Evolutionary conservation across 2,888 invertebrate species (phyloP), one percentile per base, ranked within the genome.

Genomic region (Arctia plantaginis): DNA sequence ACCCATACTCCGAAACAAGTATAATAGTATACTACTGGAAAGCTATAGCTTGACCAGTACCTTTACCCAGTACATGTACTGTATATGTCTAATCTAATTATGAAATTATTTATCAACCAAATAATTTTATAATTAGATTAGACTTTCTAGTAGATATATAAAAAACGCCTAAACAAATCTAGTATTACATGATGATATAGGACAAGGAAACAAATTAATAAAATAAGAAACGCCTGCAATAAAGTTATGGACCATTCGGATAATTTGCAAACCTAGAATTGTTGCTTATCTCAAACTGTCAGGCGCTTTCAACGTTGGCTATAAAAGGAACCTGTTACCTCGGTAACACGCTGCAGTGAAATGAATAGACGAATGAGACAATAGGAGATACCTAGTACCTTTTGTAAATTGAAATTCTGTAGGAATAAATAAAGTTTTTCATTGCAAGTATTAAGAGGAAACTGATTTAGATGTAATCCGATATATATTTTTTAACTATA

Each of bases 221-320:
- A 62, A 27, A 69, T 44, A 27, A 62, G 55, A 30, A 65, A 33
- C 74, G 77, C 84, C 85, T 80, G 68, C 69, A 69, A 66, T 59
- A 82, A 85, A 74, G 81, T 77, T 80, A 77, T 68, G 80, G 84
- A 85, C 85, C 86, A 81, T 78, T 71, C 74, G 77, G 80, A 82
- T 85, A 88, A 87, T 87, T 86, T 85, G 79, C 73, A 82, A 79
- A 81, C 69, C 27, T 12, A 27, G 70, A 69, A 73, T 71, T 75
- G 77, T 88, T 87, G 88, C 90, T 88, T 91, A 91, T 91, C 91
- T 81, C 73, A 65, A 73, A 73, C 73, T 79, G 86, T 76, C 91
- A 91, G 92, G 92, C 90, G 89, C 85, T 86, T 76, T 81, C 73
- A 64, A 78, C 79, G 68, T 74, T 59, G 35, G 72, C 76, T 74